Conservation (phyloP, 2,888 invertebrate genomes). For the Spilarctia lutea region DNA sequence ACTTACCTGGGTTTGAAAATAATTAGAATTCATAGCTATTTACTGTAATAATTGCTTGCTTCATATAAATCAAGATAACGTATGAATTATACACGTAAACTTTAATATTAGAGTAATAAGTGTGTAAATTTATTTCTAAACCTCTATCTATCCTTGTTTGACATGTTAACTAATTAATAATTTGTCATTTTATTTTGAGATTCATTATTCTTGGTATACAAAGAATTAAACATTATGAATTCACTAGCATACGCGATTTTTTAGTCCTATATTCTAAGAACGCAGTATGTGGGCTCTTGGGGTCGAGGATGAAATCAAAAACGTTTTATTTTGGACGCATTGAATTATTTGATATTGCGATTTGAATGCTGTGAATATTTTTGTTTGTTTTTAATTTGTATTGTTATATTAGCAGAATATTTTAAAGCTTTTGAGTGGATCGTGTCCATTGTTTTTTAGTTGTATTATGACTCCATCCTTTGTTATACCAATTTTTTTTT, state of each 20-base stretch:
- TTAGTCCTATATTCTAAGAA: conserved; percentile 10
- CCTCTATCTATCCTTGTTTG: not conserved
- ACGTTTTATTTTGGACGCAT: not conserved
- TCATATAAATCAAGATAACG: not conserved
- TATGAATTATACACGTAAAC: not conserved
- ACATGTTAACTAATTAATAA: not conserved
- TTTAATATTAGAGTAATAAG: not conserved
- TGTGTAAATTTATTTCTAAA: not conserved
- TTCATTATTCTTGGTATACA: not conserved
- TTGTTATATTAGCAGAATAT: not conserved
- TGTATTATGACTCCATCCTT: not conserved
- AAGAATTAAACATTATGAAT: not conserved
- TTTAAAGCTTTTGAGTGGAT: not conserved
- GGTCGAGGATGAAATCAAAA: conserved; percentile 7
- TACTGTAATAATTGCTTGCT: too few species aligned
- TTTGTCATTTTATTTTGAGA: not conserved
- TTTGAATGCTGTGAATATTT: not conserved
- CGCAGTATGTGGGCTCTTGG: conserved; percentile 14
- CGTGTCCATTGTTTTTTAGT: not conserved
- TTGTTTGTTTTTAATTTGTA: not conserved
- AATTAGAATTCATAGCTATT: too few species aligned
- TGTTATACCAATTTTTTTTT: not conserved
- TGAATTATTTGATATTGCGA: conserved; percentile 1
- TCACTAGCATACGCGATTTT: not conserved
- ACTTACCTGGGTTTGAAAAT: too few species aligned